Evolutionary conservation across 2,888 invertebrate species (phyloP).

Genomic region (Cephus pulcher): DNA sequence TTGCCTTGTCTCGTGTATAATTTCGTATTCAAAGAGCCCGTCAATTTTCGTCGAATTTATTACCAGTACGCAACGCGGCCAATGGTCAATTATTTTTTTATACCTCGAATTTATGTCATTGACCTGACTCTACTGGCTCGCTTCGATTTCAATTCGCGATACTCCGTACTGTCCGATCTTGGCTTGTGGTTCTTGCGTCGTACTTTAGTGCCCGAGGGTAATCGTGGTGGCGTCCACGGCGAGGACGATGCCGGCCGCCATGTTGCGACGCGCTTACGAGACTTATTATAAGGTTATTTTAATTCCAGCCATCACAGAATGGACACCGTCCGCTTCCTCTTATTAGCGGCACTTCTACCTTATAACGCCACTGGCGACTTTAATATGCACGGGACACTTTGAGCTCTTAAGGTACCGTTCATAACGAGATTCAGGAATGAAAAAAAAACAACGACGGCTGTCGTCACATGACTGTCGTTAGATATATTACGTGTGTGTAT

Average conservation of each 20-base stretch:
- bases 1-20: no score
- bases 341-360: conserved; percentile 6
- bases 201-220: neutral
- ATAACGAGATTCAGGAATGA: neutral
- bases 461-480: neutral
- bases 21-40: neutral
- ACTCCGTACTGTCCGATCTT: neutral
- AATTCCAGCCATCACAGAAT: conserved; percentile 40
- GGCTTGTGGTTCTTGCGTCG: neutral
- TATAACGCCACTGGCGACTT: neutral
- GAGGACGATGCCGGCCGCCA: neutral
- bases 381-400: neutral
- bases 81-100: neutral
- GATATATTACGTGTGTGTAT: neutral
- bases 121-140: neutral
- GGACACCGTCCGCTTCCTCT: conserved; percentile 44
- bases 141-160: neutral
- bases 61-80: neutral
- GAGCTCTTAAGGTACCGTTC: neutral
- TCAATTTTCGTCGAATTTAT: neutral
- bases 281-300: conserved; percentile 44
- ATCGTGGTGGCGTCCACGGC: neutral
- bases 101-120: neutral
- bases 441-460: no score
- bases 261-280: conserved; percentile 2